These are phyloP conservation scores for Cordilura impudica DNA, from an alignment of 2,888 invertebrate genomes.

Conservation along the genomic window DNA sequence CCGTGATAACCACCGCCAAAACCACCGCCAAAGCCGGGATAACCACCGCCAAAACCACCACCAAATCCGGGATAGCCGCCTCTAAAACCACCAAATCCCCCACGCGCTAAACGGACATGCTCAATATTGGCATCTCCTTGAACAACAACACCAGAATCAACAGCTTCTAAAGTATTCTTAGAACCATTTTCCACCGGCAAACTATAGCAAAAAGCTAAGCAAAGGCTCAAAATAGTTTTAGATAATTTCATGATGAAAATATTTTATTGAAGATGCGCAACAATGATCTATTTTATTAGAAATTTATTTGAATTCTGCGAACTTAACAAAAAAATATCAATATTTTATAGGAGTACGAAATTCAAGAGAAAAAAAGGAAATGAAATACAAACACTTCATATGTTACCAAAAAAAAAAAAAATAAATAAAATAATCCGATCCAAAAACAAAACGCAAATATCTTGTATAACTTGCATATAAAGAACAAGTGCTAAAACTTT, in stretches of 20 bases:
- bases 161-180: slow-evolving; percentile 2
- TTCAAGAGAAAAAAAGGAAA: background rate
- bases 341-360: slow-evolving; percentile 33
- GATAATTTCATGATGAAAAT: slow-evolving; percentile 6
- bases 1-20: background rate
- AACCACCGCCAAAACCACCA: slow-evolving; percentile 19
- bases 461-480: too few species aligned
- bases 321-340: background rate
- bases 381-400: background rate
- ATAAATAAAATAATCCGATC: too few species aligned
- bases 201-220: background rate
- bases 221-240: background rate
- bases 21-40: background rate
- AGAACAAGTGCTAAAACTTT: too few species aligned
- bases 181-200: slow-evolving; percentile 30
- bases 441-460: background rate
- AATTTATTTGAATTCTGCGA: slow-evolving; percentile 15
- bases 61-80: too few species aligned
- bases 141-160: background rate
- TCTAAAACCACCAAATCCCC: too few species aligned
- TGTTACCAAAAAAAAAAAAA: too few species aligned
- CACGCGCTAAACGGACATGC: slow-evolving; percentile 51
- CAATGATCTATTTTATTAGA: slow-evolving; percentile 18
- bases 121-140: slow-evolving; percentile 6
- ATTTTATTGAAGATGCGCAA: background rate